Evolutionary conservation across 2,113 vertebrate species (phyloP).

Genomic region (Narcine bancroftii): DNA sequence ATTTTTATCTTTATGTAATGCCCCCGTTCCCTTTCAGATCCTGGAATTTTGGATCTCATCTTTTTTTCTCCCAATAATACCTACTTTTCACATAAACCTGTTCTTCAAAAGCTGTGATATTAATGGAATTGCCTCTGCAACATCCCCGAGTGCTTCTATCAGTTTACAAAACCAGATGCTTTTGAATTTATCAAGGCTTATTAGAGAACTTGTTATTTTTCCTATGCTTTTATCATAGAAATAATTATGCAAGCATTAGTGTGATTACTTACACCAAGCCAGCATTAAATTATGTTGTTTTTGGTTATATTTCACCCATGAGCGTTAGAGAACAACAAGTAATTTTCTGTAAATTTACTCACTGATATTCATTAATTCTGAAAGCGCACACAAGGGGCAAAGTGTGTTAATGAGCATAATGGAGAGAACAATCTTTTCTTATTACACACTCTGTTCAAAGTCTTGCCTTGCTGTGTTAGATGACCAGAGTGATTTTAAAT

Average conservation of each 20-base stretch:
- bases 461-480: slow-evolving; percentile 19
- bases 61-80: neutral
- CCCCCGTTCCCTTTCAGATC: neutral
- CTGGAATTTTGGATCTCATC: neutral
- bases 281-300: neutral
- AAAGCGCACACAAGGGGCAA: slow-evolving; percentile 5
- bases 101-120: neutral
- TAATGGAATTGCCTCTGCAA: neutral
- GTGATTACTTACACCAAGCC: neutral
- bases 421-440: neutral
- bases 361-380: slow-evolving; percentile 23
- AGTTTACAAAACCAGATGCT: neutral
- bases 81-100: neutral
- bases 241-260: neutral
- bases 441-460: slow-evolving; percentile 1
- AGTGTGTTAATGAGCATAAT: neutral
- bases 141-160: neutral
- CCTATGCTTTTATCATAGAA: neutral
- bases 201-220: neutral
- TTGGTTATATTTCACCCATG: neutral
- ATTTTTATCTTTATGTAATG: neutral
- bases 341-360: slow-evolving; percentile 2
- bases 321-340: neutral
- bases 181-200: neutral
- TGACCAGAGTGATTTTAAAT: slow-evolving; percentile 14